Evolutionary conservation across 1,140 invertebrate species (phyloP).

Genomic region (Planococcus citri): DNA sequence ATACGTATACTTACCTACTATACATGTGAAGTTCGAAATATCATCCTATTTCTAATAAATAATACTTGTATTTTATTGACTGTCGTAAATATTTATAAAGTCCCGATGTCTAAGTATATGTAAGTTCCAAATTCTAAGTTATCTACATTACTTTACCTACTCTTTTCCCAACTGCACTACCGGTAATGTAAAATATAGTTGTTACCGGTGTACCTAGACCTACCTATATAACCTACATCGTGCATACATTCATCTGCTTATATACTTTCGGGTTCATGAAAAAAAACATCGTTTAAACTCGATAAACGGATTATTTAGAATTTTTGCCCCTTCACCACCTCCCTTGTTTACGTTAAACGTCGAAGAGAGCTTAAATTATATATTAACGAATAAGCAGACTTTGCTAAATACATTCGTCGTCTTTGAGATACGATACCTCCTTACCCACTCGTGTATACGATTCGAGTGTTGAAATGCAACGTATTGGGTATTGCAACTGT

Average conservation of each 20-base stretch:
- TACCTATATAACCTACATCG: too few relatives aligned
- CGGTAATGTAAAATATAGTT: background rate
- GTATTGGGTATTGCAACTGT: background rate
- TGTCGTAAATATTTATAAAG: constrained; percentile 3
- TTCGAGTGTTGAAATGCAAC: background rate
- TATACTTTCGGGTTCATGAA: background rate
- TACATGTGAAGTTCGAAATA: background rate
- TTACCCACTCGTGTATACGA: too few relatives aligned
- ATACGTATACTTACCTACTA: background rate
- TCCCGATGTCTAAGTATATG: background rate
- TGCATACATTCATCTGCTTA: too few relatives aligned
- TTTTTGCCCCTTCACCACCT: background rate
- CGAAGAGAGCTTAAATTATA: background rate
- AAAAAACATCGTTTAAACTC: background rate
- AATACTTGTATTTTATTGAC: constrained; percentile 4
- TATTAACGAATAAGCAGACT: background rate
- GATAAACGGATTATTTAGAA: background rate
- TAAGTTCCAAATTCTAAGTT: constrained; percentile 3
- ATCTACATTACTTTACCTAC: too few relatives aligned
- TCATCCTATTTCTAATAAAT: background rate
- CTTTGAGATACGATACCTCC: too few relatives aligned
- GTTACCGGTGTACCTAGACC: too few relatives aligned
- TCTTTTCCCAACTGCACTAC: background rate
- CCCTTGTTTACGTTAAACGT: background rate
- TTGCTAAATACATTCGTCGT: background rate